Base-by-base conservation (phyloP, 2,113 vertebrate species). In the Pluvianellus socialis region DNA sequence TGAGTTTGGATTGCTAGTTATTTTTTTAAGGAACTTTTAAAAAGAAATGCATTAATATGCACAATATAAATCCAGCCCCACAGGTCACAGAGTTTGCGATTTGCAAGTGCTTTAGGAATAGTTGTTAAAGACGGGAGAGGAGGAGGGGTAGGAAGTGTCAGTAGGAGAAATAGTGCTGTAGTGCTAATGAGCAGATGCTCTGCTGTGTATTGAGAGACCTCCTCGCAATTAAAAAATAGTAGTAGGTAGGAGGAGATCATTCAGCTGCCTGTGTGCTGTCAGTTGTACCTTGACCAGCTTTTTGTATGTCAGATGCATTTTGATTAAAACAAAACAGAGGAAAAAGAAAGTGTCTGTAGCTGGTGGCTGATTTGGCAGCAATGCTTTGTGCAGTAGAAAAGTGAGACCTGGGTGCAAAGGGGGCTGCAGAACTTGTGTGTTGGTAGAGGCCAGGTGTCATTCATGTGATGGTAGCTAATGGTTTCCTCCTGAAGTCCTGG, bases 181-280 rank as follows among this genome's bases (percentile, higher is more conserved):
- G 87, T 94, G 94, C 91, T 98, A 98, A 98, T 96, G 98, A 98
- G 93, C 97, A 98, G 97, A 98, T 98, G 98, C 97, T 97, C 94
- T 95, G 70, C 92, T 96, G 95, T 70, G 88, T 82, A 91, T 93
- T 90, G 94, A 95, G 91, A 97, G 97, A 94, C 95, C 96, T 98
- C 84, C 89, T 76, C 72, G 92, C 92, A 97, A 98, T 96, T 97
- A 98, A 97, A 96, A 97, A 92, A 92, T 96, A 97, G 84, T 96
- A 96, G 79, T 95, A 94, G 95, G 96, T 97, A 94, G 96, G 96
- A 97, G 96, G 94, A 95, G 85, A 97, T 95, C 87, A 83, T 85
- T 97, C 92, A 96, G 53, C 93, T 96, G 52, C 84, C 85, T 92
- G 66, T 79, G 23, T 87, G 84, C 94, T 96, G 92, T 97, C 94